These are phyloP conservation scores for Carabus problematicus DNA, from an alignment of 2,888 invertebrate genomes.

Conservation along the genomic window DNA sequence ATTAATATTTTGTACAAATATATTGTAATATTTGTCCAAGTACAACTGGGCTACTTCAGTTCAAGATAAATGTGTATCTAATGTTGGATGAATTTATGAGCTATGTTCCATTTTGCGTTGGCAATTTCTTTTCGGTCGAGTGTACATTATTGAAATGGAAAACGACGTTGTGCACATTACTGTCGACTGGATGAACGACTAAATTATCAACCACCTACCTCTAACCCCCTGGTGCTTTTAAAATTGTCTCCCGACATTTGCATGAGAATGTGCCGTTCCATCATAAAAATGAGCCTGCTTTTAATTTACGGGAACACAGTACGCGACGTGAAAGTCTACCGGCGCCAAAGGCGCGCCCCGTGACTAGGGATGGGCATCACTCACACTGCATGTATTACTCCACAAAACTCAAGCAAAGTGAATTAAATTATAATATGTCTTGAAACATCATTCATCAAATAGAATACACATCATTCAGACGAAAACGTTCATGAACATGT, in stretches of 20 bases:
- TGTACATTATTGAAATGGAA: slow-evolving; percentile 37
- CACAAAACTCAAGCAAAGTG: slow-evolving; percentile 18
- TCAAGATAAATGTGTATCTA: not conserved
- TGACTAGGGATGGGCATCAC: too few relatives aligned
- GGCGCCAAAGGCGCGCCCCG: slow-evolving; percentile 13
- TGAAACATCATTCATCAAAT: not conserved
- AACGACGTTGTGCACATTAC: slow-evolving; percentile 43
- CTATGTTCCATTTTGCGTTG: not conserved
- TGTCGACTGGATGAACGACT: slow-evolving; percentile 46
- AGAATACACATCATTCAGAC: too few relatives aligned
- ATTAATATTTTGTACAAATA: not conserved
- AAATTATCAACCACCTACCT: slow-evolving; percentile 51
- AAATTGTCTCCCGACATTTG: slow-evolving; percentile 57
- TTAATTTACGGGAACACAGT: slow-evolving; percentile 40
- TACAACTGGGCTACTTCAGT: not conserved
- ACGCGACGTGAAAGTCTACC: slow-evolving; percentile 22
- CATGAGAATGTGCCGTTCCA: slow-evolving; percentile 54
- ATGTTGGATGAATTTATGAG: not conserved
- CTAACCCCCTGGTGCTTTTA: slow-evolving; percentile 44
- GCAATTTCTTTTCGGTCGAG: slow-evolving; percentile 26
- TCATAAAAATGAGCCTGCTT: slow-evolving; percentile 43
- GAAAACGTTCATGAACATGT: too few relatives aligned
- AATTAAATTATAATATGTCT: slow-evolving; percentile 33
- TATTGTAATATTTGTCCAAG: not conserved
- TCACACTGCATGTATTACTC: not conserved